Conservation (phyloP, 1,140 invertebrate genomes). For the Pachypsylla venusta region DNA sequence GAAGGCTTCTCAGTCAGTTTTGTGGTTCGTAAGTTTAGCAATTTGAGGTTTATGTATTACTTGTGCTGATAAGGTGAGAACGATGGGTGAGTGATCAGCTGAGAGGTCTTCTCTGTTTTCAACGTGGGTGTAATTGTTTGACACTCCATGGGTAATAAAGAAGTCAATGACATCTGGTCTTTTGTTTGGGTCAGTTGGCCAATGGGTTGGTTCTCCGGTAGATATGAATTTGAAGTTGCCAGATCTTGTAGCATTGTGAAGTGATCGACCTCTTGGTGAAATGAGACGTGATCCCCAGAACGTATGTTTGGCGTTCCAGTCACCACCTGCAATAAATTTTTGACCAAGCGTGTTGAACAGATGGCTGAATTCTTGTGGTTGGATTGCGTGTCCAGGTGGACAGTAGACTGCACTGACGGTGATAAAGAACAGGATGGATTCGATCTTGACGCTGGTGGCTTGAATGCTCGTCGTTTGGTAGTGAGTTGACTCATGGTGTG, state of each 20-base stretch:
- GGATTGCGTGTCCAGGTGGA: not conserved
- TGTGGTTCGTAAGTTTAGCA: not conserved
- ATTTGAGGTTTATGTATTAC: not conserved
- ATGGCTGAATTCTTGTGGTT: not conserved
- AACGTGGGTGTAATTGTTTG: not conserved
- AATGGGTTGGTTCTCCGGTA: slow-evolving; percentile 8
- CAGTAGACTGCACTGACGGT: slow-evolving; percentile 5
- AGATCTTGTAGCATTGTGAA: not conserved
- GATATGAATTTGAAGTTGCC: not conserved
- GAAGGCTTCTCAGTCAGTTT: not conserved
- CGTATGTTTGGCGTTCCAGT: slow-evolving; percentile 11
- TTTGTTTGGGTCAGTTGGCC: not conserved
- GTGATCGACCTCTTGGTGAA: not conserved
- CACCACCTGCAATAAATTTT: slow-evolving; percentile 4
- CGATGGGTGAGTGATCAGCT: slow-evolving; percentile 7
- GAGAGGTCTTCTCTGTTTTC: slow-evolving; percentile 10
- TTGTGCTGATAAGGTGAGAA: not conserved
- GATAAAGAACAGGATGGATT: not conserved
- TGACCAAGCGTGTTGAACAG: not conserved
- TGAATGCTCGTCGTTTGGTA: not conserved
- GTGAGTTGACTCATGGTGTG: not conserved
- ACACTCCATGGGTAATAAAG: not conserved
- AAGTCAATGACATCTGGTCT: slow-evolving; percentile 6
- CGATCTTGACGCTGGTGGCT: not conserved
- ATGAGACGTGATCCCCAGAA: not conserved